Percentiles rank a stretch among this genome's conserved stretches.
These are phyloP conservation scores for Microctonus aethiopoides DNA, from an alignment of 2,888 invertebrate species.

Conservation along the genomic window DNA sequence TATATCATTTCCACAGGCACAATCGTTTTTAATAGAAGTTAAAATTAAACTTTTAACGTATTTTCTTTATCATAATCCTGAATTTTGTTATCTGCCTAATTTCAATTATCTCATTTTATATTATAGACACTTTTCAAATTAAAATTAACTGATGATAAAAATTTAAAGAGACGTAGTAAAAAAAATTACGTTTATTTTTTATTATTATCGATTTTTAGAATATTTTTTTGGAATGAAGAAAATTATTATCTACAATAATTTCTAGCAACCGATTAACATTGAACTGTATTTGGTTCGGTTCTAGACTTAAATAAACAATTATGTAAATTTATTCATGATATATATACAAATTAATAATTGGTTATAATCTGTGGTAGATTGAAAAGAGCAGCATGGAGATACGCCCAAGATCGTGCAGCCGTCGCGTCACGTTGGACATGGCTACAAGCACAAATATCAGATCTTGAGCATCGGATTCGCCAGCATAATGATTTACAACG, in stretches of 20 bases:
- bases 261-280: slow-evolving; percentile 46
- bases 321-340: slow-evolving; percentile 1
- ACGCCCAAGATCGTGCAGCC: slow-evolving; percentile 81
- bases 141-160: neutral
- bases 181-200: neutral
- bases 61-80: neutral
- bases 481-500: slow-evolving; percentile 86
- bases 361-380: slow-evolving; percentile 79
- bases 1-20: neutral
- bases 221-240: neutral
- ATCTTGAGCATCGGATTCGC: slow-evolving; percentile 89
- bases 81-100: neutral
- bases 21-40: neutral
- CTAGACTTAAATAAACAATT: slow-evolving; percentile 27
- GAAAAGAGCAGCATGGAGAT: slow-evolving; percentile 86
- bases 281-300: slow-evolving; percentile 46
- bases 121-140: neutral
- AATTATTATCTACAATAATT: neutral
- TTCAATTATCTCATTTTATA: neutral
- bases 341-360: neutral
- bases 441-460: slow-evolving; percentile 92
- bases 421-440: slow-evolving; percentile 91
- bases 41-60: neutral
- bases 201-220: neutral
- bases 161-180: neutral